These are phyloP conservation scores for Mobula birostris DNA, from an alignment of 2,113 vertebrate genomes.

Conservation along the genomic window DNA sequence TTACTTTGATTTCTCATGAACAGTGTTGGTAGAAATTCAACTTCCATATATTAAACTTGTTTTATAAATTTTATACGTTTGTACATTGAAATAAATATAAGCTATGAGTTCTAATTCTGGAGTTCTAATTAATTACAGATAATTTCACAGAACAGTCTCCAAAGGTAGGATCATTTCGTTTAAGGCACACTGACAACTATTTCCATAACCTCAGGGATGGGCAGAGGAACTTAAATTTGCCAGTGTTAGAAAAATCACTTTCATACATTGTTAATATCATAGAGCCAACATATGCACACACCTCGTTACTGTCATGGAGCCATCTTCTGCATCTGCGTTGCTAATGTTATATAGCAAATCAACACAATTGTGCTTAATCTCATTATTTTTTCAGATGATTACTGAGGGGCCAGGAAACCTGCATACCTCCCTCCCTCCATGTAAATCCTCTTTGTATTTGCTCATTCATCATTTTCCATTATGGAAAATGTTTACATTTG, in stretches of 20 bases:
- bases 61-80: neutral
- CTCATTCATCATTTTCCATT: neutral
- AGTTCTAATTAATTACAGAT: neutral
- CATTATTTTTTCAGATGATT: too few relatives aligned
- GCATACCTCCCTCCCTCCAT: too few relatives aligned
- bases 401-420: too few relatives aligned
- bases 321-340: too few relatives aligned
- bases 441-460: neutral
- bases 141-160: neutral
- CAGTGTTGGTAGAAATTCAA: neutral
- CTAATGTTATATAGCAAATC: too few relatives aligned
- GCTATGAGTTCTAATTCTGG: neutral
- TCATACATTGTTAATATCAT: too few relatives aligned
- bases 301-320: too few relatives aligned
- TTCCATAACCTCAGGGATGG: too few relatives aligned
- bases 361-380: too few relatives aligned
- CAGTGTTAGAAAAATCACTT: too few relatives aligned
- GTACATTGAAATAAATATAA: neutral
- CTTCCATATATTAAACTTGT: neutral
- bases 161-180: neutral
- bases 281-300: too few relatives aligned
- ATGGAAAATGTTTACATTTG: slow-evolving; percentile 1
- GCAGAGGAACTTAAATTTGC: too few relatives aligned
- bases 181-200: neutral
- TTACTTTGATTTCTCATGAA: neutral